Evolutionary conservation across 2,888 invertebrate genomes (phyloP), one percentile per base, ranked within the genome.

Genomic region (Apamea crenata): DNA sequence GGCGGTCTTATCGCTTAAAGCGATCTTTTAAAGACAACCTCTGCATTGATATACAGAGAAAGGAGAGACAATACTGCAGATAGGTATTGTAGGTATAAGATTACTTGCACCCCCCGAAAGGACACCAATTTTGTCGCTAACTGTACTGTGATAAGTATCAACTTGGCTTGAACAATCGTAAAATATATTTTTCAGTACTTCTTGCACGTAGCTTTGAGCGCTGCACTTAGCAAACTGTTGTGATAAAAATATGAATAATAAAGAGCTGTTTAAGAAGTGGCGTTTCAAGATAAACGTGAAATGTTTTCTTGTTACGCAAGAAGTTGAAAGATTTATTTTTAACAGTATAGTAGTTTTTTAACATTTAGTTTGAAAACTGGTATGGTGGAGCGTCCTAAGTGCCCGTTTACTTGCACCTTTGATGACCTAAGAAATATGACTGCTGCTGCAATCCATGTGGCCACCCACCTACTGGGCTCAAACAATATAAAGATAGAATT

Each of bases 191-290:
- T 87, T 85, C 85, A 81, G 56, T 81, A 74, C 44, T 59, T 68
- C 61, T 87, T 85, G 71, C 84, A 81, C 67, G 85, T 72, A 66
- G 73, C 73, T 72, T 61, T 14, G 85, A 74, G 76, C 74, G 72
- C 29, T 87, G 77, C 87, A 87, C 71, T 87, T 85, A 85, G 72
- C 40, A 61, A 84, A 84, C 75, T 77, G 74, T 77, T 87, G 63
- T 87, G 85, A 87, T 85, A 85, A 84, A 84, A 84, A 84, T 87
- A 78, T 80, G 69, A 84, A 85, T 85, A 87, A 77, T 76, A 80
- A 76, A 70, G 73, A 87, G 75, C 65, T 84, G 61, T 71, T 87
- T 80, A 84, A 78, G 73, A 74, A 70, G 78, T 83, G 67, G 73
- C 56, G 25, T 77, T 78, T 63, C 21, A 56, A 83, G 87, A 86